Evolutionary conservation across 2,113 vertebrate genomes (phyloP), one percentile per base, ranked within the genome.

Genomic region (Colossoma macropomum): DNA sequence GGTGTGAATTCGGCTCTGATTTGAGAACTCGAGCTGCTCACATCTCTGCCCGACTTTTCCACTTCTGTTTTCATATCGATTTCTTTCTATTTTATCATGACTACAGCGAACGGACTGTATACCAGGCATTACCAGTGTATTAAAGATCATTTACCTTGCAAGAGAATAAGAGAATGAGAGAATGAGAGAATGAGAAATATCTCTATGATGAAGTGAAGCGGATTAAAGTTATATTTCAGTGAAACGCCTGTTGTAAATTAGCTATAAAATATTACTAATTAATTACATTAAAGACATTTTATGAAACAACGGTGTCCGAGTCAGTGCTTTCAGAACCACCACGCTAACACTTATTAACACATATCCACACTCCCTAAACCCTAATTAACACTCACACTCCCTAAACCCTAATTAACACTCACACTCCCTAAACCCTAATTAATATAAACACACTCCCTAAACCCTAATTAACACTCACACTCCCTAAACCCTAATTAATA

Each of bases 191-290:
- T n/a, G n/a, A n/a, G n/a, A n/a, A n/a, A 63, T 27, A 27, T 27
- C 19, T 63, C 62, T 65, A 65, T 30, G 16, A 65, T 30, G 62
- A 65, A 30, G 62, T 16, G 27, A 65, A 65, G 30, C n/a, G 27
- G 27, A 34, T 32, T 1, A 28, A 63, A 32, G 30, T 66, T 62
- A 27, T 63, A 56, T 71, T 77, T 82, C 72, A 66, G 28, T 66
- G 66, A 38, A 38, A 30, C 10, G 73, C 52, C 85, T 82, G 84
- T 81, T 88, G 84, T 88, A 88, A 79, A 86, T 82, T 84, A 82
- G 77, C 75, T 85, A 81, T 68, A 86, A 86, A 81, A 79, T 77
- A 84, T 76, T 85, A 86, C 65, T 85, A 80, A 70, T 77, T 28
- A 83, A 83, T 60, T 82, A 75, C 68, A 85, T 77, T 81, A 82